Base-by-base conservation (phyloP, 2,888 invertebrate genomes). In the Seira ritae region DNA sequence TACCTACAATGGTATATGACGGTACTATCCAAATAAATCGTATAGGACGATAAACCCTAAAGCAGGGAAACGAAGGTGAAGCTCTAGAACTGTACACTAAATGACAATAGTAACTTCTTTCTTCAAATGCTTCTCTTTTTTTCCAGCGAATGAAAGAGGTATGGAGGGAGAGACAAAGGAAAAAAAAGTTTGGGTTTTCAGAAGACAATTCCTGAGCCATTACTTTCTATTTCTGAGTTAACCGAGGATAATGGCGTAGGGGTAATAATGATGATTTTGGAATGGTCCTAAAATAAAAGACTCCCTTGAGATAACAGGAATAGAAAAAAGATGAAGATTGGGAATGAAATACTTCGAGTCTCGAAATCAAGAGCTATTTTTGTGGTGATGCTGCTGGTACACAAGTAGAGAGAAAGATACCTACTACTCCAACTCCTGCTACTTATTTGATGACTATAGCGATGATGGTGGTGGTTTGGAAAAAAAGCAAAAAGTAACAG, bases 271-370 rank as follows among this genome's bases (percentile, higher is more conserved):
- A 80, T 80, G 74, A 80, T 80, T 42, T 80, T 80, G 80, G 75
- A 80, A 80, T 75, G 75, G 80, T 80, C 80, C 80, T 80, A 80
- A 80, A 80, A 80, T 80, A 80, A 80, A 80, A 80, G 80, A 80
- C 80, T 80, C 80, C 75, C 80, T 80, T 75, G 80, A 80, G 80
- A 69, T 42, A 42, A 23, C 80, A 65, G 70, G 80, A 69, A 42
- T 12, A 80, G 80, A 80, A 75, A 74, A 70, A 80, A 75, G 69
- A 80, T 31, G 80, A 75, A 80, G 80, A 80, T 80, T 80, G 80
- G 70, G 80, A 80, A 80, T 80, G 80, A 80, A 80, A 80, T 80
- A 75, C 80, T 80, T 71, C 42, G 46, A 71, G 71, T 71, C 74
- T 70, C 74, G 75, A 80, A 80, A 80, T 80, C 80, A 80, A 75